Evolutionary conservation across 2,888 invertebrate genomes (phyloP), one percentile per base, ranked within the genome.

Genomic region (Escarpia spicata): DNA sequence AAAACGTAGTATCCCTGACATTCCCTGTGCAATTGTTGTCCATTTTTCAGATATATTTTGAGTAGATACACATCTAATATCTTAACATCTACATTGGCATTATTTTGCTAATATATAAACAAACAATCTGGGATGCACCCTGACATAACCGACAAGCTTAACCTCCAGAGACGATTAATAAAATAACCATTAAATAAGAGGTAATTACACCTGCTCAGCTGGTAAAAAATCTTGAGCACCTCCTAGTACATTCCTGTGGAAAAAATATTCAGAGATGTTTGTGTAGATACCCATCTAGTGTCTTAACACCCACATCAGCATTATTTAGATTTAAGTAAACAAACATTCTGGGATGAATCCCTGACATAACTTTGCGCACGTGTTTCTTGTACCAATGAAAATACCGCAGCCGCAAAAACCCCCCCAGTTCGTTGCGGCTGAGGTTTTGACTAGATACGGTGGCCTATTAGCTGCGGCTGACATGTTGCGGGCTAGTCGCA

Each of bases 401-500:
- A 75, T 75, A 75, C 75, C 1, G 26, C 75, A 4, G 19, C n/a
- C 19, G 75, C 19, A 75, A 75, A 75, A 75, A 75, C 19, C 75
- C 75, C 6, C 26, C 75, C 75, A 26, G 75, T 75, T 75, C 19
- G 75, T 75, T 75, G 75, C 19, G 75, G 26, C 75, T 75, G 75
- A 26, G 75, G 75, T 75, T 4, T 12, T 15, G 75, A 4, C 75
- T 75, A 26, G 75, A n/a, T 4, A 26, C 75, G 6, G 75, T 75
- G 75, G 75, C 75, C 75, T 75, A 75, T 75, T 75, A 75, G 75
- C 75, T 75, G 75, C n/a, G 26, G 75, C 75, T 75, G 75, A n/a
- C 75, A 52, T 75, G 75, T n/a, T 19, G 26, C 26, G 75, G 75
- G 19, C 26, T 26, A 52, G 75, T 26, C 19, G 26, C 75, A 75